These are phyloP conservation scores for Polymixis flavicincta DNA, from an alignment of 2,888 invertebrate genomes.

Conservation along the genomic window DNA sequence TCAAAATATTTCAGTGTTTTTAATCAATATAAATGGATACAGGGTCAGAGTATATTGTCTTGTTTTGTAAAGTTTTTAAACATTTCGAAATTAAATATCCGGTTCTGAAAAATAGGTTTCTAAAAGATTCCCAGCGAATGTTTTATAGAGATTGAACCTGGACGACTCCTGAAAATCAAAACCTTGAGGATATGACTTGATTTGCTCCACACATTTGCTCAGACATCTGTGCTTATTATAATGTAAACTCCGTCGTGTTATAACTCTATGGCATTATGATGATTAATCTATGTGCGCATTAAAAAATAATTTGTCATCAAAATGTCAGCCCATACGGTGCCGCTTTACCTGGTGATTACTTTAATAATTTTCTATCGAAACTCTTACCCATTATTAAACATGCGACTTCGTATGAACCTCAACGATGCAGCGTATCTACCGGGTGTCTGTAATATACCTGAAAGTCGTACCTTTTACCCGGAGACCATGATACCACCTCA, in stretches of 20 bases:
- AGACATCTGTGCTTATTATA: background rate
- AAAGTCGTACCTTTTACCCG: conserved; percentile 18
- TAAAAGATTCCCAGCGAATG: too few species aligned
- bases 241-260: background rate
- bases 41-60: background rate
- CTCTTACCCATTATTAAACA: conserved; percentile 13
- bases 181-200: background rate
- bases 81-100: background rate
- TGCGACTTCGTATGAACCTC: conserved; percentile 9
- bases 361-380: conserved; percentile 28
- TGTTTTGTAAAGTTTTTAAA: background rate
- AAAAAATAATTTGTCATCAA: conserved; percentile 4
- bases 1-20: background rate
- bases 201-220: background rate
- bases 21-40: background rate
- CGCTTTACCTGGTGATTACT: conserved; percentile 13
- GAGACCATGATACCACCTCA: conserved; percentile 30
- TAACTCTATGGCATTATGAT: background rate
- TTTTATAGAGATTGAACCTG: background rate
- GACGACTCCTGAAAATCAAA: background rate
- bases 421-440: conserved; percentile 11
- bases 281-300: background rate
- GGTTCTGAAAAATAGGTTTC: background rate
- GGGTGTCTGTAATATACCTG: conserved; percentile 12
- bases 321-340: conserved; percentile 7